Base-by-base conservation (phyloP, 2,888 invertebrate species). In the Dolichomitus sp. region DNA sequence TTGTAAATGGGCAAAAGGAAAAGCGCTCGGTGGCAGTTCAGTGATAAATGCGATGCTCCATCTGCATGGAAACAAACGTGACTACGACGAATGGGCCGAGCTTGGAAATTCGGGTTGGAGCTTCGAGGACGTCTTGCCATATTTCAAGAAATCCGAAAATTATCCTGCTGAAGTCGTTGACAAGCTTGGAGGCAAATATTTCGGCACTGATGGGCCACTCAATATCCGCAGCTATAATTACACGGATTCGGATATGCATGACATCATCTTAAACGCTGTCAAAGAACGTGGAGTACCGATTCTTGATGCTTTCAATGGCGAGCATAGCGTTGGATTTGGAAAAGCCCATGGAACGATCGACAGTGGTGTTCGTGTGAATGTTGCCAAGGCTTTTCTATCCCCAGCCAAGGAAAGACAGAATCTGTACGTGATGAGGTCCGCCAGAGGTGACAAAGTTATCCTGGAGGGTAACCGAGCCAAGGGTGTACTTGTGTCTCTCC, bases 11-110 rank as follows among this genome's bases (percentile, higher is more conserved):
- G 94, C 95, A 0, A 93, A 95, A 23, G 96, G 96, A 0, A 96
- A 96, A 89, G 95, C 95, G 14, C 92, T 96, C 19, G 97, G 97
- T 0, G 97, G 97, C 0, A 94, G 95, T 1, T 95, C 96, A 14
- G 94, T 94, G 0, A 94, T 96, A 2, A 97, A 97, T 91, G 95
- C 94, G 12, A 96, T 97, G 96, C 77, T 96, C 0, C 96, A 97
- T 89, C 90, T 96, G 0, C 94, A 95, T 4, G 97, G 97, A 0
- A 95, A 96, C 91, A 94, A 95, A 4, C 88, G 89, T 3, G 97
- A 97, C 89, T 97, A 95, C 88, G 95, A 97, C 87, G 89, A 93
- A 0, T 97, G 97, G 97, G 94, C 94, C 9, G 88, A 89, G 0
- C 88, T 94, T 48, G 97, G 97, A 0, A 96, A 96, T 87, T 80